Conservation (phyloP, 1,140 invertebrate species). For the Lepidurus apus region DNA sequence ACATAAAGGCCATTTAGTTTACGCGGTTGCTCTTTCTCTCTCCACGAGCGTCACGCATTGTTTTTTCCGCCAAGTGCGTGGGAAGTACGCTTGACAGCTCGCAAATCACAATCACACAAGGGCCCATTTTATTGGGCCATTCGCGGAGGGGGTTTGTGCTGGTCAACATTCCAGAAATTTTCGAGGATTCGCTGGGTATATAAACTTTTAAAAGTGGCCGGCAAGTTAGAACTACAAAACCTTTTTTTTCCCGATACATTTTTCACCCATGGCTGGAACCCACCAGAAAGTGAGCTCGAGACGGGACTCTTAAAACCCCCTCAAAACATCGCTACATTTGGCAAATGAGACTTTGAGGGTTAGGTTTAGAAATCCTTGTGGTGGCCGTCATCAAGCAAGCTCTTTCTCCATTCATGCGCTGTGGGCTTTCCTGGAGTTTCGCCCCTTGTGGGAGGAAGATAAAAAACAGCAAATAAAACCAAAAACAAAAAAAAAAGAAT, state of each 20-base stretch:
- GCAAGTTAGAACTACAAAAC: neutral
- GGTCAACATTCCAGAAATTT: neutral
- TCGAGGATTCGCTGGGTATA: neutral
- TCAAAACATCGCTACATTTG: neutral
- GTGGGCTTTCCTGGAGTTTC: neutral
- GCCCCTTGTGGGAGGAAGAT: neutral
- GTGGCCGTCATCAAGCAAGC: neutral
- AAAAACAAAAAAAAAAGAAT: no score
- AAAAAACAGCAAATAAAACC: no score
- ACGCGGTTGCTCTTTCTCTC: no score
- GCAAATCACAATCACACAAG: neutral
- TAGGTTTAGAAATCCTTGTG: neutral
- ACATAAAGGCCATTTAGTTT: no score
- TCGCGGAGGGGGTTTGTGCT: neutral
- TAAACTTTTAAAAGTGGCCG: neutral
- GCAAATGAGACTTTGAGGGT: neutral
- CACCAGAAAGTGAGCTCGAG: neutral
- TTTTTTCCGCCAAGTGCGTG: no score
- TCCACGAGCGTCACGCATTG: no score
- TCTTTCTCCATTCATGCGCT: constrained; percentile 3
- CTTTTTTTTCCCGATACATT: neutral
- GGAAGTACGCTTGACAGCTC: no score
- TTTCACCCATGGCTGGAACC: neutral
- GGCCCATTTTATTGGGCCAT: neutral
- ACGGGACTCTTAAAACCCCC: neutral